Evolutionary conservation across 1,140 invertebrate genomes (phyloP).

Genomic region (Penaeus indicus): DNA sequence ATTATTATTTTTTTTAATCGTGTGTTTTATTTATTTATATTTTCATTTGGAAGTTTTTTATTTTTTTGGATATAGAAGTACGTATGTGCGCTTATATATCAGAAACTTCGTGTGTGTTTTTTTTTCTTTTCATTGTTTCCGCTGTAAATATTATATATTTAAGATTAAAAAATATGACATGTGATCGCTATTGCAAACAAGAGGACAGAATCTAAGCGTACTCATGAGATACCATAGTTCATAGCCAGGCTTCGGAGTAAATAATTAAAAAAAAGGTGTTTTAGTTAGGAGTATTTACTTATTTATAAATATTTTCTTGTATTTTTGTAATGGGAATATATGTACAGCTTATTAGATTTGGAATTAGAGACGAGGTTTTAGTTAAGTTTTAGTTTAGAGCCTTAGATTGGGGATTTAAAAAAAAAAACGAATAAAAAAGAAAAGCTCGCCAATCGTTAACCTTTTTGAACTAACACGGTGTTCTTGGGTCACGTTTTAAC

Average conservation of each 20-base stretch:
- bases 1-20: no score
- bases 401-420: no score
- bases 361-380: constrained; percentile 13
- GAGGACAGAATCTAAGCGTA: background rate
- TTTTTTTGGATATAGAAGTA: no score
- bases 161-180: no score
- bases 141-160: no score
- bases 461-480: constrained; percentile 2
- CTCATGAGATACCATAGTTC: constrained; percentile 47
- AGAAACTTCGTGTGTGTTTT: no score
- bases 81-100: no score
- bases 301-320: constrained; percentile 53
- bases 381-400: constrained; percentile 8
- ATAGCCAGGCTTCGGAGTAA: constrained; percentile 39
- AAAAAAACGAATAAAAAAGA: no score
- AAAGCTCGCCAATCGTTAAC: constrained; percentile 15
- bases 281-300: constrained; percentile 46
- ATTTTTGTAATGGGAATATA: constrained; percentile 51
- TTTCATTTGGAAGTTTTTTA: no score
- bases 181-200: no score
- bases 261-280: constrained; percentile 13
- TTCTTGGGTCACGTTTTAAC: background rate
- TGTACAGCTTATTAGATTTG: constrained; percentile 55
- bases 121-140: no score
- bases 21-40: no score